Conservation (phyloP, 2,113 vertebrate genomes). For the Lepisosteus oculatus region DNA sequence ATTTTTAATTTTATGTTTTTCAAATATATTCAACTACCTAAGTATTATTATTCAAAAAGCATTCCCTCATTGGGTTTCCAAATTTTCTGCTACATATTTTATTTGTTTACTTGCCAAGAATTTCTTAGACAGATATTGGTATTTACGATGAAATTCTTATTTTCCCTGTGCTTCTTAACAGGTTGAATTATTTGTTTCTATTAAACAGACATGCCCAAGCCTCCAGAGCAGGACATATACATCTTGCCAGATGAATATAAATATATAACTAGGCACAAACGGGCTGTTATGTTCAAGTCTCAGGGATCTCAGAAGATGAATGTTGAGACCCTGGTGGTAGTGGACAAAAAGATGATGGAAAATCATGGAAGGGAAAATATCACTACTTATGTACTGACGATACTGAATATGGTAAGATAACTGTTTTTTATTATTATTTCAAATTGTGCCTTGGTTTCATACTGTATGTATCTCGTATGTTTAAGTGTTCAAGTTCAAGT, state of each 20-base stretch:
- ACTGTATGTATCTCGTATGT: too few species aligned
- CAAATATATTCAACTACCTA: too few species aligned
- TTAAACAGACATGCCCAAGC: slow-evolving; percentile 76
- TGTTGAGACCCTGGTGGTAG: slow-evolving; percentile 85
- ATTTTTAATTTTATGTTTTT: too few species aligned
- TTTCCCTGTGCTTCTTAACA: neutral
- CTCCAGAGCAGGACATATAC: slow-evolving; percentile 65
- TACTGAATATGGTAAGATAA: slow-evolving; percentile 82
- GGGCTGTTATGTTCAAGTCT: slow-evolving; percentile 62
- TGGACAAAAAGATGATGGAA: slow-evolving; percentile 81
- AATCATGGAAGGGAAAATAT: slow-evolving; percentile 81
- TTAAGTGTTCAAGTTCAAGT: too few species aligned
- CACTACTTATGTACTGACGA: slow-evolving; percentile 83
- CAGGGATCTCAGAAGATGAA: slow-evolving; percentile 63
- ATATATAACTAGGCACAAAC: slow-evolving; percentile 53
- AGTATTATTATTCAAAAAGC: too few species aligned
- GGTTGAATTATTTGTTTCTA: neutral
- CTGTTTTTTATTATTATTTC: neutral
- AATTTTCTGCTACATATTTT: too few species aligned
- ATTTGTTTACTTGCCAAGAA: too few species aligned
- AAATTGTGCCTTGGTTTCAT: too few species aligned
- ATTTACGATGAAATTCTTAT: neutral
- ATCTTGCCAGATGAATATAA: slow-evolving; percentile 76
- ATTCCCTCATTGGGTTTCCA: too few species aligned
- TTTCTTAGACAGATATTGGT: neutral